Conservation (phyloP, 2,113 vertebrate species). For the Peromyscus maniculatus region DNA sequence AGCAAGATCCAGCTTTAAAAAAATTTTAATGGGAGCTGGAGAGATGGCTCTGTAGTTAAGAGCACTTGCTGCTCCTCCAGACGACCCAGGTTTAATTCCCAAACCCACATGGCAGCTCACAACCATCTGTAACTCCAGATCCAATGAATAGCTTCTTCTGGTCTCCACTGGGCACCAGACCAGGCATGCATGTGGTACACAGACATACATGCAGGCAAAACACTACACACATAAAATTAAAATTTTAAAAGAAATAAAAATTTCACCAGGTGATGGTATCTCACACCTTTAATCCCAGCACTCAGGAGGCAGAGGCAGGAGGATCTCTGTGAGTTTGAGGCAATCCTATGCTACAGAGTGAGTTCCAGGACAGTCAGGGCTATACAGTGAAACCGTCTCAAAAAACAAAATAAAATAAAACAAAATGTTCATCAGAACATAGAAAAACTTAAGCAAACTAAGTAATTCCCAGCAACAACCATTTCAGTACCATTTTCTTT, state of each 20-base stretch:
- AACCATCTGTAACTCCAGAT: background rate
- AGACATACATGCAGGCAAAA: background rate
- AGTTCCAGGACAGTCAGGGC: background rate
- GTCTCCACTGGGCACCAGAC: background rate
- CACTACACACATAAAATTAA: background rate
- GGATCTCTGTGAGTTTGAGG: background rate
- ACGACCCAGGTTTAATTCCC: background rate
- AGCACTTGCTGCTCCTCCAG: background rate
- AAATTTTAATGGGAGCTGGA: background rate
- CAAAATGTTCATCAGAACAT: background rate
- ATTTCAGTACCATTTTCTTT: background rate
- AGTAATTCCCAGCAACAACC: conserved; percentile 10
- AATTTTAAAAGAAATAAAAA: background rate
- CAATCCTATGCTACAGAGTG: background rate
- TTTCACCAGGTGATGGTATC: background rate
- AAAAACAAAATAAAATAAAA: background rate
- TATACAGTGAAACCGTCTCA: background rate
- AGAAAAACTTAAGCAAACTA: conserved; percentile 22
- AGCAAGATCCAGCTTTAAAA: background rate
- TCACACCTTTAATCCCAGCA: background rate
- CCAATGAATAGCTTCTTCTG: background rate
- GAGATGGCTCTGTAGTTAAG: background rate
- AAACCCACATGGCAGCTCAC: background rate
- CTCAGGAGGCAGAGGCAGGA: background rate
- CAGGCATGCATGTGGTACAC: background rate